These are phyloP conservation scores for Dolichopus griseipennis DNA, from an alignment of 2,888 invertebrate genomes.

Conservation along the genomic window DNA sequence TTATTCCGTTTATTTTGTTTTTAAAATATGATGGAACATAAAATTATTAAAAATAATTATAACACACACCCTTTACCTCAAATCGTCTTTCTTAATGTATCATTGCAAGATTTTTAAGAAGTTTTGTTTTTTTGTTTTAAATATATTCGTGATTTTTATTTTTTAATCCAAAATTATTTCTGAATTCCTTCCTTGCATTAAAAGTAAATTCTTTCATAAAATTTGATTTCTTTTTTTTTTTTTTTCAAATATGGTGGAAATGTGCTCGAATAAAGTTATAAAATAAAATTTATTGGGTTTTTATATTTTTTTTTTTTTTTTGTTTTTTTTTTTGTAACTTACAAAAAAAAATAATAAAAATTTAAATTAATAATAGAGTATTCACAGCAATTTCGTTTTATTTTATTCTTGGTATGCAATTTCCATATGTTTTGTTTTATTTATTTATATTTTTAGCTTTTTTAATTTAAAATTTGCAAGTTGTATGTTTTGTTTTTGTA, in stretches of 20 bases:
- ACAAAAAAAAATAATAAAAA: not conserved
- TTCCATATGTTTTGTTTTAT: not conserved
- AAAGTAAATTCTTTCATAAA: too few relatives aligned
- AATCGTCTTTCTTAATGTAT: not conserved
- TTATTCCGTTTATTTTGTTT: not conserved
- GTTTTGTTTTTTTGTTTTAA: too few relatives aligned
- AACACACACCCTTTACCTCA: not conserved
- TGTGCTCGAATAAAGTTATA: too few relatives aligned
- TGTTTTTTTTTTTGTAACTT: not conserved
- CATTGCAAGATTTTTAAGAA: not conserved
- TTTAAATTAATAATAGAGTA: not conserved
- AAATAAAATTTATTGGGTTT: not conserved
- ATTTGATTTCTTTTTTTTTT: too few relatives aligned
- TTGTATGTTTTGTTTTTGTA: not conserved
- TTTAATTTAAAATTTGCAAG: not conserved
- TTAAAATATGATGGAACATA: not conserved
- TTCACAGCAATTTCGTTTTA: slow-evolving; percentile 4
- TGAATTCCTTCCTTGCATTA: too few relatives aligned
- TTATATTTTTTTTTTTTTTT: too few relatives aligned
- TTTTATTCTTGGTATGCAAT: not conserved
- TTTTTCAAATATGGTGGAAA: too few relatives aligned
- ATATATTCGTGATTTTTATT: too few relatives aligned
- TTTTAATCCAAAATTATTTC: too few relatives aligned
- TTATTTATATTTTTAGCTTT: not conserved
- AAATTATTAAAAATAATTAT: not conserved